Evolutionary conservation across 2,888 invertebrate species (phyloP), one percentile per base, ranked within the genome.

Genomic region (Monochamus alternatus): DNA sequence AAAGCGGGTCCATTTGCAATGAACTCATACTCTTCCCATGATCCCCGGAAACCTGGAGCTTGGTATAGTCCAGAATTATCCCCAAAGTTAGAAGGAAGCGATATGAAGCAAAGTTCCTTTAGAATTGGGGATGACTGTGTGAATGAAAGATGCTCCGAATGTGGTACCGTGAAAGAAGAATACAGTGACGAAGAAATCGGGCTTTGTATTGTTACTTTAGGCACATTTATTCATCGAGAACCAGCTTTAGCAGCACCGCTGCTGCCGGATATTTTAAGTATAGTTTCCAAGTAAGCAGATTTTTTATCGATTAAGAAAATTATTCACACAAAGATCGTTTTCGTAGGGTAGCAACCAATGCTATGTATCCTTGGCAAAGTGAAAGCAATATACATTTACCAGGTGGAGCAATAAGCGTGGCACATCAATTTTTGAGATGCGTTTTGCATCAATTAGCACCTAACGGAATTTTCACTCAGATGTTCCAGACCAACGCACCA

Each of bases 111-210:
- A 86, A 94, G 94, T 82, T 90, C 91, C 10, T 92, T 93, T 69
- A 88, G 93, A 65, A 92, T 93, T 43, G 94, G 94, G 0, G 94
- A 95, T 73, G 94, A 94, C 74, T 94, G 93, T 78, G 91, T 94
- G 31, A 93, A 92, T 81, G 93, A 94, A 75, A 90, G 94, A 87
- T 98, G 97, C 87, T 93, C 96, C 0, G 97, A 98, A 87, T 99
- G 99, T 89, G 97, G 98, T 14, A 94, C 94, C 1, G 91, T 94
- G 3, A 93, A 94, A 78, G 97, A 98, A 88, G 95, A 97, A 87
- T 99, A 98, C 89, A 97, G 97, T 79, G 99, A 99, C 87, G 99
- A 99, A 87, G 98, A 99, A 87, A 91, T 98, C 75, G 98, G 97
- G 0, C 92, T 99, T 72, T 95, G 98, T 85, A 96, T 99, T 83